phyloP scores from a whole-genome alignment of 2,888 invertebrate species.

The Lithophane socia region DNA sequence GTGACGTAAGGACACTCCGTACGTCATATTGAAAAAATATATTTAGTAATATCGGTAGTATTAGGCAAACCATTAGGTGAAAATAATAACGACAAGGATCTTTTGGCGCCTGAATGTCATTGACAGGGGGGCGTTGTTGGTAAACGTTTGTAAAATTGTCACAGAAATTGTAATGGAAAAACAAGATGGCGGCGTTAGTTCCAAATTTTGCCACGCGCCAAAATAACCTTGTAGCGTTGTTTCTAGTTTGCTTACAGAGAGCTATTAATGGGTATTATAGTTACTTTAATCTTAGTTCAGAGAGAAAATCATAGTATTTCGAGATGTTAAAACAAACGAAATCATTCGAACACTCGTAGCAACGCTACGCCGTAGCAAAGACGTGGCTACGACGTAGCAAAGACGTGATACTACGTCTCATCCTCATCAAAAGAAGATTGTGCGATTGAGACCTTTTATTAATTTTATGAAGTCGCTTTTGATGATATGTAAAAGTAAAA shows the following conservation, averaged over 20 bases:
- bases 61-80: neutral
- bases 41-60: too few relatives aligned
- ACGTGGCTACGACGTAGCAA: neutral
- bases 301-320: neutral
- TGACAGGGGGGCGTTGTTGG: too few relatives aligned
- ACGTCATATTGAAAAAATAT: neutral
- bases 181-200: neutral
- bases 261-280: neutral
- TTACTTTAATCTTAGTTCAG: neutral
- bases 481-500: neutral
- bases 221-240: neutral
- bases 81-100: neutral
- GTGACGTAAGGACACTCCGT: neutral
- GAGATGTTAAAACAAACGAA: too few relatives aligned
- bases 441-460: slow-evolving; percentile 16
- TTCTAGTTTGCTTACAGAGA: neutral
- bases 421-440: slow-evolving; percentile 1
- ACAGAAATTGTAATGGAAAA: neutral
- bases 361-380: slow-evolving; percentile 19
- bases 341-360: slow-evolving; percentile 9
- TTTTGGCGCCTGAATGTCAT: neutral
- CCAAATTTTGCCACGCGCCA: neutral
- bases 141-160: too few relatives aligned
- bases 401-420: neutral
- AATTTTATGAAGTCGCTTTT: neutral